Evolutionary conservation across 2,113 vertebrate genomes (phyloP), one percentile per base, ranked within the genome.

Genomic region (Protobothrops flavoviridis): DNA sequence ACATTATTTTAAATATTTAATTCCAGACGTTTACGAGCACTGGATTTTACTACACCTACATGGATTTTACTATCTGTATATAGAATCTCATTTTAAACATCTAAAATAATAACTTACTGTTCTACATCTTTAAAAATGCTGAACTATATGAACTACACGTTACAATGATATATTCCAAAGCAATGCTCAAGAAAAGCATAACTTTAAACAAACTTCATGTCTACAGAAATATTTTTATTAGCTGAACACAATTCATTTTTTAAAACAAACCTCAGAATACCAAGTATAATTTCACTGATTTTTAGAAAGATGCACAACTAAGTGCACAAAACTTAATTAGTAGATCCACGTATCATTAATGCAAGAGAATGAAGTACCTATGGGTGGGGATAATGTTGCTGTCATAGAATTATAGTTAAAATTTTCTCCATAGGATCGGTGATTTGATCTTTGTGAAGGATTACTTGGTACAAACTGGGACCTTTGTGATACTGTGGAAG

Each of bases 331-430:
- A 81, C 87, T 90, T 93, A 61, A n/a, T 43, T 86, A 90, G 26
- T 33, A 11, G 55, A 10, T 69, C 91, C 90, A 92, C 88, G 92
- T 87, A 95, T 94, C 94, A 94, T 94, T 93, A 95, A 97, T 90
- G 91, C 94, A 95, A 94, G 89, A 95, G 95, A 97, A 94, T 91
- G 87, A 93, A 96, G 96, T 98, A 98, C 98, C 98, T 98, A 99
- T 98, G 12, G 97, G 95, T 94, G 97, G 97, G 92, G 97, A 97
- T 95, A 98, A 94, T 94, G 96, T 95, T 94, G 97, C 90, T 94
- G 96, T 94, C 92, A 96, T 97, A 97, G 97, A 92, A 97, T 97
- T 97, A 96, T 96, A 98, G 95, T 96, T 98, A 97, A 97, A 95
- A 94, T 97, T 97, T 95, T 98, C 97, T 56, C 96, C 96, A 91